Base-by-base conservation (phyloP, 2,797 vertebrate species). In the Mormyrops boulengeri region DNA sequence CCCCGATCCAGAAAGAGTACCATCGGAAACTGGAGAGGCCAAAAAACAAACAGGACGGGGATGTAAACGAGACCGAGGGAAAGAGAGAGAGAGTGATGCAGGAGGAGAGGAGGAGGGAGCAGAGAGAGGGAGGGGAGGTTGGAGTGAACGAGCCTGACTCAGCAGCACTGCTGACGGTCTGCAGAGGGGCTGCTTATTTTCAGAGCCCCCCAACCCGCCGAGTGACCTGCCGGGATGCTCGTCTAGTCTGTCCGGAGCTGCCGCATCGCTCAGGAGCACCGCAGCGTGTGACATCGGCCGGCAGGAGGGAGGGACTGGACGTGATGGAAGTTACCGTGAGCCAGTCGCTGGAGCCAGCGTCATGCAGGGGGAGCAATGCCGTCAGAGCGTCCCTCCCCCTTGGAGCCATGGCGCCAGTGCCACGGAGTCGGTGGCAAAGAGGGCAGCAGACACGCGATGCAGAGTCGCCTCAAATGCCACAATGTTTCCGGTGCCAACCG, bases 311-410 rank as follows among this genome's bases (percentile, higher is more conserved):
- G 9, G 12, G 73, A 30, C 26, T 30, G 26, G 30, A 14, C 1
- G 57, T 8, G n/a, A 26, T 7, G n/a, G 62, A 66, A 9, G 62
- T 12, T 26, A 66, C 62, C 22, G 11, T 3, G 62, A 66, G 22
- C 22, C 62, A 30, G 22, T 9, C 22, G 9, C 62, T 12, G 62
- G 22, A 30, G 22, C 62, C 62, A 4, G 22, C 9, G 9, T 11
- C 9, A 22, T 2, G 22, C 60, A 7, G 60, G 22, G 60, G 7
- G 11, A 0, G 60, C 2, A 26, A 2, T 14, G 30, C 30, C 11
- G 3, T 73, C 66, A 12, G 90, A 94, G 94, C 11, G 50, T 91
- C 92, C 92, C 91, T 91, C 94, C 89, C 84, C 92, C 93, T 92
- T 93, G 89, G 90, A 90, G 87, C 90, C 88, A 69, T 87, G 90